Percentiles rank a stretch among this genome's conserved stretches.
These are phyloP conservation scores for Bicyclus anynana DNA, from an alignment of 1,140 invertebrate genomes.

Conservation along the genomic window DNA sequence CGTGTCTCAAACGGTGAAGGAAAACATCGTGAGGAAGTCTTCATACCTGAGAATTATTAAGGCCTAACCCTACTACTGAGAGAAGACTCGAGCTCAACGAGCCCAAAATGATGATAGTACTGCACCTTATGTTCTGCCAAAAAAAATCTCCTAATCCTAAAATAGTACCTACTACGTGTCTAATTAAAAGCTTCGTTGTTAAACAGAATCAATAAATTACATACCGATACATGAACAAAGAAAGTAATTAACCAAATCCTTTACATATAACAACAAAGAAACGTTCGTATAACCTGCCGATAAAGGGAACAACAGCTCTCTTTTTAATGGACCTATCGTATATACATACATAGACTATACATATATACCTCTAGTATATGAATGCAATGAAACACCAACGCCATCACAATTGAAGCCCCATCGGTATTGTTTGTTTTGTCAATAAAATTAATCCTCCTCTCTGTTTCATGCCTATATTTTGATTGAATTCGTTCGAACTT, in stretches of 20 bases:
- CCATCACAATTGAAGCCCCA: slow-evolving; percentile 31
- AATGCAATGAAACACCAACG: slow-evolving; percentile 18
- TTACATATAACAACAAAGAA: slow-evolving; percentile 5
- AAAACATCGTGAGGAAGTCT: too few relatives aligned
- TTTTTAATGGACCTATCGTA: slow-evolving; percentile 2
- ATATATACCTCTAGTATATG: slow-evolving; percentile 2
- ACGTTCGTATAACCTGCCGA: slow-evolving; percentile 1
- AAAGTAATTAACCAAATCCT: slow-evolving; percentile 10
- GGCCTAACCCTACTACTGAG: too few relatives aligned
- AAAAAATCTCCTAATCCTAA: too few relatives aligned
- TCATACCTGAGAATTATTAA: too few relatives aligned
- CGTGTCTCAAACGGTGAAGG: too few relatives aligned
- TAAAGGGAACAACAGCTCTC: slow-evolving; percentile 12
- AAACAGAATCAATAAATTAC: too few relatives aligned
- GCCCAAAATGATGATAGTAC: too few relatives aligned
- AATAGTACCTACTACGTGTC: too few relatives aligned
- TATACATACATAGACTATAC: not conserved
- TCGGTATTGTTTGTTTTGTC: slow-evolving; percentile 47
- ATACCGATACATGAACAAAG: too few relatives aligned
- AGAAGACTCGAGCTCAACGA: too few relatives aligned
- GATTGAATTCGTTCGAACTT: slow-evolving; percentile 60
- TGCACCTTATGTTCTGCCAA: too few relatives aligned
- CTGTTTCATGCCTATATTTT: slow-evolving; percentile 49
- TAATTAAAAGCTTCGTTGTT: too few relatives aligned
- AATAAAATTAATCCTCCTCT: slow-evolving; percentile 61